Evolutionary conservation across 92 coral and sea anemone species (phyloP).

Genomic region (Umimayanthus kanabou): DNA sequence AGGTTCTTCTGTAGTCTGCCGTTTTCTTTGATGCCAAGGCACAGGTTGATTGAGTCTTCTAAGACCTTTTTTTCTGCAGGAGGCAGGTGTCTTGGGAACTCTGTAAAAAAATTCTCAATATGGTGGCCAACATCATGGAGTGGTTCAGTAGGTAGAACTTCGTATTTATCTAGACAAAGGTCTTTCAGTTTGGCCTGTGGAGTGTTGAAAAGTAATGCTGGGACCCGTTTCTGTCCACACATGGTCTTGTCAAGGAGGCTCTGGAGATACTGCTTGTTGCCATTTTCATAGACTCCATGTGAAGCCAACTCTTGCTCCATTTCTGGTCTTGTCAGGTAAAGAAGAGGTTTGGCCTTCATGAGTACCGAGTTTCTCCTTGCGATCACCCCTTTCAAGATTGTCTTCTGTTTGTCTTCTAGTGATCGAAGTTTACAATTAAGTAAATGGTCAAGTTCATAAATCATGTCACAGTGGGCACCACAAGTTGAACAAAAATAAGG

Average conservation of each 20-base stretch:
- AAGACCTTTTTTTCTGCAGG: conserved; percentile 18
- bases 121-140: conserved; percentile 50
- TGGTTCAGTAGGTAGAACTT: conserved; percentile 53
- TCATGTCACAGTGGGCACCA: conserved; percentile 42
- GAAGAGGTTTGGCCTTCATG: background rate
- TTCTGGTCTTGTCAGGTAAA: background rate
- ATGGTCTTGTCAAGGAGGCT: background rate
- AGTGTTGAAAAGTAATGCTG: conserved; percentile 45
- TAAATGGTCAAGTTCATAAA: conserved; percentile 45
- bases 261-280: background rate
- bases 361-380: background rate
- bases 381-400: conserved; percentile 16
- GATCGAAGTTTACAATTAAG: conserved; percentile 32
- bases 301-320: conserved; percentile 13
- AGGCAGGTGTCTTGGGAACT: conserved; percentile 50
- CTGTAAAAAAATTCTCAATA: conserved; percentile 52
- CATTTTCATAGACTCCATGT: background rate
- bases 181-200: conserved; percentile 49
- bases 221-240: conserved; percentile 37
- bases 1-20: conserved; percentile 46
- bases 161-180: conserved; percentile 43
- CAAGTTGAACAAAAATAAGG: conserved; percentile 45
- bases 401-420: conserved; percentile 28
- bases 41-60: background rate
- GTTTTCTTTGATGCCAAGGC: conserved; percentile 52